Evolutionary conservation across 2,113 vertebrate genomes (phyloP), one percentile per base, ranked within the genome.

Genomic region (Anolis sagrei): DNA sequence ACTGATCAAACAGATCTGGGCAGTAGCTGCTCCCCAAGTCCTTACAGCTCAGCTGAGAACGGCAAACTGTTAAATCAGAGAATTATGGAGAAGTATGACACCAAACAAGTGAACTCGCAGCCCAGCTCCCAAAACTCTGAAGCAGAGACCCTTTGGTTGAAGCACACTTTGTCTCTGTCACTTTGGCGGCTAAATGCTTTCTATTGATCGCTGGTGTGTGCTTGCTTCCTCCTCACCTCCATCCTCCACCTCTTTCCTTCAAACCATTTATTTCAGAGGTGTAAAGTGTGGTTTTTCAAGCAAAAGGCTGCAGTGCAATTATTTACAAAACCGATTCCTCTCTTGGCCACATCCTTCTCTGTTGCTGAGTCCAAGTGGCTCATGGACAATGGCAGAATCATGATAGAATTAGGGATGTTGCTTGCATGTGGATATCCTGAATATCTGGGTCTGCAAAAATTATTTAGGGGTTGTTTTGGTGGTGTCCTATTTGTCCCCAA

Each of bases 21-120:
- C 89, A 90, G 87, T 62, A 89, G 88, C 72, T 82, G 87, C 80
- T 89, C 82, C 90, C 86, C 25, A 76, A 90, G 92, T 90, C 85
- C 87, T 91, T 85, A 82, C 34, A 88, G 88, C 85, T 89, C 93
- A 91, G 88, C 82, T 87, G 82, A 94, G 92, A 84, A 82, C 75
- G 84, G 86, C 85, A 90, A 94, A 92, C 90, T 75, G 85, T 82
- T 94, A 93, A 92, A 90, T 90, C 39, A 89, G 91, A 92, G 94
- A 93, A 94, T 93, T 92, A 92, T 85, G 88, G 90, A 87, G 90
- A 70, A 88, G 32, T 2, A 89, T 84, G 87, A 58, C 82, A 76
- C 86, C 86, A 89, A 90, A 89, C 80, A 91, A 91, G 32, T 77
- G 90, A 62, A 7, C 5, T 0, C 76, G 32, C 14, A 68, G 32